A percentile compares a stretch with the other conserved stretches of the same genome.
phyloP scores from a whole-genome alignment of 1,140 invertebrate species.

The Drosophila yakuba region DNA sequence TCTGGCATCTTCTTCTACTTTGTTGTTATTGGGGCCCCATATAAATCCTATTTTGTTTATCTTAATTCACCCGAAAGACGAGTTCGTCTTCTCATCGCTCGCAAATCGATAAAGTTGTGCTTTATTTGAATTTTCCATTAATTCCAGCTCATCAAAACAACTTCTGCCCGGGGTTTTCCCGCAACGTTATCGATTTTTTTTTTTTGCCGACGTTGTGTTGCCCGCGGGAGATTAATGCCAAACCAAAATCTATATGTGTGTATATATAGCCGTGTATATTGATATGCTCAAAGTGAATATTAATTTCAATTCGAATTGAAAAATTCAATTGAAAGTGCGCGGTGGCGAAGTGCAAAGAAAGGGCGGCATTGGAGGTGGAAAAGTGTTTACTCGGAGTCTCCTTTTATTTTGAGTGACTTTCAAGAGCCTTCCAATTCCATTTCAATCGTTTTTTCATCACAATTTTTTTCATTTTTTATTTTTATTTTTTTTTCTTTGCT shows the following conservation, averaged over 20 bases:
- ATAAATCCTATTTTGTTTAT: slow-evolving; percentile 78
- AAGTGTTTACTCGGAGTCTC: slow-evolving; percentile 1
- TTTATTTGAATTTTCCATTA: slow-evolving; percentile 48
- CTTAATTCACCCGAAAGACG: slow-evolving; percentile 67
- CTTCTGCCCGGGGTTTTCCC: slow-evolving; percentile 4
- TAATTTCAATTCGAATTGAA: slow-evolving; percentile 75
- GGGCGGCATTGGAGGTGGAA: slow-evolving; percentile 13
- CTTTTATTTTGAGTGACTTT: slow-evolving; percentile 33
- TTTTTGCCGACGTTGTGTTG: not conserved
- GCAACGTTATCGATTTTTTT: slow-evolving; percentile 42
- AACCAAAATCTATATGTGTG: not conserved
- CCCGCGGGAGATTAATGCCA: slow-evolving; percentile 22
- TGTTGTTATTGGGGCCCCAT: slow-evolving; percentile 24
- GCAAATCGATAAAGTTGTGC: slow-evolving; percentile 44
- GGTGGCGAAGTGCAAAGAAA: slow-evolving; percentile 24
- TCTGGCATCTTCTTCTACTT: slow-evolving; percentile 11
- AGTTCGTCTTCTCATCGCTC: slow-evolving; percentile 18
- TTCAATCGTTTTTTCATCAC: slow-evolving; percentile 1
- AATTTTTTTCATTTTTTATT: not conserved
- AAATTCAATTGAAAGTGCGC: slow-evolving; percentile 65
- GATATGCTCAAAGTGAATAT: slow-evolving; percentile 75
- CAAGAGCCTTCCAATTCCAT: slow-evolving; percentile 39
- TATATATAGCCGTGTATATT: slow-evolving; percentile 37
- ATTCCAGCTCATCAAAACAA: slow-evolving; percentile 31
- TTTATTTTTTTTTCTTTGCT: not conserved